These are phyloP conservation scores for Blastomussa wellsi DNA, from an alignment of 92 coral and sea anemone species.

Conservation along the genomic window DNA sequence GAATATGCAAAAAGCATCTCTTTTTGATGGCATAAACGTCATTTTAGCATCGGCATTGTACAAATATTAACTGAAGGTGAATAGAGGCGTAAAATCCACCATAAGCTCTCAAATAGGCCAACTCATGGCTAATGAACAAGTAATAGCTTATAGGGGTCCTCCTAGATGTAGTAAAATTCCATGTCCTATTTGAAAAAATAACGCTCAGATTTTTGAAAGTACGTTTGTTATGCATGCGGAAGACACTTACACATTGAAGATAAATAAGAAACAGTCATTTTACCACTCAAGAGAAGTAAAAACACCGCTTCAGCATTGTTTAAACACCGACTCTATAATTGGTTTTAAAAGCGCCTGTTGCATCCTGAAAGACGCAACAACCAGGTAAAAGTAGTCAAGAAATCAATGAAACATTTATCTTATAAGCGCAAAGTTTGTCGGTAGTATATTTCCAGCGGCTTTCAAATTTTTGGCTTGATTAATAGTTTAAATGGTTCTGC, in stretches of 20 bases:
- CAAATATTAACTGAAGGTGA: constrained; percentile 24
- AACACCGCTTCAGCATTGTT: constrained; percentile 25
- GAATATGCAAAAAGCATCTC: constrained; percentile 37
- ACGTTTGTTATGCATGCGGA: no score
- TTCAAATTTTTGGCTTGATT: not conserved
- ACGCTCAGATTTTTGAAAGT: not conserved
- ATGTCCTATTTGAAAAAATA: not conserved
- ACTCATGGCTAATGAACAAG: not conserved
- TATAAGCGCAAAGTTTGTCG: not conserved
- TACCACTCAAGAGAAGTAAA: constrained; percentile 3
- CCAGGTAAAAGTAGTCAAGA: not conserved
- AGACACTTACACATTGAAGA: not conserved
- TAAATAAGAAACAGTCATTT: not conserved
- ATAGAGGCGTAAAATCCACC: not conserved
- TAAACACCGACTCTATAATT: constrained; percentile 17
- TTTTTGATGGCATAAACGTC: constrained; percentile 40
- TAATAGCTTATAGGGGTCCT: not conserved
- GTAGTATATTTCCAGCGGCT: not conserved
- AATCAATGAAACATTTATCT: not conserved
- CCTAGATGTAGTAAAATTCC: not conserved
- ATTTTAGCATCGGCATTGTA: not conserved
- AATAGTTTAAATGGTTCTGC: not conserved
- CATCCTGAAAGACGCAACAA: not conserved
- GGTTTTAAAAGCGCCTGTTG: not conserved
- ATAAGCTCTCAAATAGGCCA: constrained; percentile 6